phyloP scores from a whole-genome alignment of 2,797 vertebrate species.

The Microhierax caerulescens region DNA sequence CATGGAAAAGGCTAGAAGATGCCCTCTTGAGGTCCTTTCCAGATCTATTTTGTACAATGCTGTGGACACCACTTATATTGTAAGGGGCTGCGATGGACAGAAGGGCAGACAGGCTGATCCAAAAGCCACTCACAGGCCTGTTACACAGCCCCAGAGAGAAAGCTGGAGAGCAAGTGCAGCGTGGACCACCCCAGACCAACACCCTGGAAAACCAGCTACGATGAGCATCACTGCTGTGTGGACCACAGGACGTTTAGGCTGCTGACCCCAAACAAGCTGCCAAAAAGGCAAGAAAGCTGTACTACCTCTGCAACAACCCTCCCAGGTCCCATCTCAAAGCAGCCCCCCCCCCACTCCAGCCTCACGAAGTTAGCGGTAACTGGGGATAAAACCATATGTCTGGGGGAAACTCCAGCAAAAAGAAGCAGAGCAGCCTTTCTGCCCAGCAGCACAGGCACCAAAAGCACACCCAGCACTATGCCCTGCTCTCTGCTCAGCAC shows the following conservation, averaged over 20 bases:
- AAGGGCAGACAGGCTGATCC: not conserved
- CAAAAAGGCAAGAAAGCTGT: not conserved
- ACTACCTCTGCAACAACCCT: not conserved
- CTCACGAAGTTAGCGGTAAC: not conserved
- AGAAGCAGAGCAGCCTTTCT: not conserved
- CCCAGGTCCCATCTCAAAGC: not conserved
- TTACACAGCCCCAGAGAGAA: not conserved
- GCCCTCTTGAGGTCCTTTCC: conserved; percentile 64
- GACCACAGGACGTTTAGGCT: not conserved
- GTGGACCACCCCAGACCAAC: not conserved
- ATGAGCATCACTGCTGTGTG: not conserved
- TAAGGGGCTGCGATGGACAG: not conserved
- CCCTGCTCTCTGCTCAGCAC: not conserved
- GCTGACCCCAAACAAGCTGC: not conserved
- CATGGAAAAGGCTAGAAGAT: conserved; percentile 46
- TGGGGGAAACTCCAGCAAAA: not conserved
- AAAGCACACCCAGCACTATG: not conserved
- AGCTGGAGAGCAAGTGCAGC: not conserved
- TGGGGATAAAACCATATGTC: not conserved
- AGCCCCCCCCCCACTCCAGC: too few relatives aligned
- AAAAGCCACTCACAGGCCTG: not conserved
- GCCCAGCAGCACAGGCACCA: not conserved
- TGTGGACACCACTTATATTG: fast-evolving
- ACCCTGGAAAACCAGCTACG: not conserved
- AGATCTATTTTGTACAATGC: not conserved